Conservation (phyloP, 2,888 invertebrate genomes). For the Agrilus biguttatus region DNA sequence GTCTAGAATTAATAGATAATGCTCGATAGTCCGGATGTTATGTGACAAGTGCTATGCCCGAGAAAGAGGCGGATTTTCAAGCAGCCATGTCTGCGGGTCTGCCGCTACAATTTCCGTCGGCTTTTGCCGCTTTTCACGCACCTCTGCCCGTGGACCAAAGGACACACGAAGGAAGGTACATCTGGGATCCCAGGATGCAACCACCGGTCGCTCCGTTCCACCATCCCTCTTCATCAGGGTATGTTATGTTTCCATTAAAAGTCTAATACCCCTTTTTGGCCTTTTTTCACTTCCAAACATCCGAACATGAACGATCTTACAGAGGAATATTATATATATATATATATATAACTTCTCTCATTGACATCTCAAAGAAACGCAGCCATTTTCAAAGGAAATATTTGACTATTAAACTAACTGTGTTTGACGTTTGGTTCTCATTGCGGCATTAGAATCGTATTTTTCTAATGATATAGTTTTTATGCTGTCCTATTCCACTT, state of each 20-base stretch:
- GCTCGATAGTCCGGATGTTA: constrained; percentile 6
- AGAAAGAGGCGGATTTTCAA: constrained; percentile 29
- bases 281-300: background rate
- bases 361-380: no score
- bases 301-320: no score
- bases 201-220: constrained; percentile 20
- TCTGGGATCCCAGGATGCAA: constrained; percentile 31
- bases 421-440: no score
- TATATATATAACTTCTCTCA: no score
- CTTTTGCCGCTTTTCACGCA: constrained; percentile 42
- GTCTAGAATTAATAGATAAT: no score
- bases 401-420: no score
- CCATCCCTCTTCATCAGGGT: constrained; percentile 25
- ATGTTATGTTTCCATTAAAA: constrained; percentile 13
- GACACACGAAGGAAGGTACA: constrained; percentile 29
- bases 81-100: constrained; percentile 30
- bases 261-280: background rate
- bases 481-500: no score
- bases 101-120: constrained; percentile 31
- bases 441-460: no score
- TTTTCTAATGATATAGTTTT: no score
- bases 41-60: constrained; percentile 26
- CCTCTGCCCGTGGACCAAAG: constrained; percentile 45
- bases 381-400: no score
- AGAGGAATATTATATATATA: no score